Percentiles rank a stretch among this genome's conserved stretches.
Evolutionary conservation across 2,888 invertebrate species (phyloP).

Genomic region (Spisula subtruncata): DNA sequence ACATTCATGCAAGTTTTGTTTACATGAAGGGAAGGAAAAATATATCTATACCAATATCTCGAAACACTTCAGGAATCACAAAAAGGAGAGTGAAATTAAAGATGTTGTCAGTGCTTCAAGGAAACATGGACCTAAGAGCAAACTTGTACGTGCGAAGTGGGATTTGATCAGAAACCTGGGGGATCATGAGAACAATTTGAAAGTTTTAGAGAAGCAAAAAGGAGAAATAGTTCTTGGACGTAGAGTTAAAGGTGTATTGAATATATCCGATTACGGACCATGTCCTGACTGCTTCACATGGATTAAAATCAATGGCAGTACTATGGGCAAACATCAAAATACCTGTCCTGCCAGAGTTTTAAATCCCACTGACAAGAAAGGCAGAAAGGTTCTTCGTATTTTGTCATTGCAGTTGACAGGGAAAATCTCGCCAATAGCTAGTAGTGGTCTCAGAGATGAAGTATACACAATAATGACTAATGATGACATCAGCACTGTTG

Average conservation of each 20-base stretch:
- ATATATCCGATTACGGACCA: slow-evolving; percentile 44
- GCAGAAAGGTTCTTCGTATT: slow-evolving; percentile 4
- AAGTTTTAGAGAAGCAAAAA: slow-evolving; percentile 36
- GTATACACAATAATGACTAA: slow-evolving; percentile 51
- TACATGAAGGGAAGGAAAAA: too few relatives aligned
- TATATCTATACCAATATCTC: too few relatives aligned
- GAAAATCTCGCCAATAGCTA: neutral
- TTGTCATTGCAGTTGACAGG: slow-evolving; percentile 7
- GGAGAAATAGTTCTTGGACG: slow-evolving; percentile 51
- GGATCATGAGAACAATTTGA: slow-evolving; percentile 45
- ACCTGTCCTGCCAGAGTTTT: slow-evolving; percentile 40
- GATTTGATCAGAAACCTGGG: slow-evolving; percentile 49
- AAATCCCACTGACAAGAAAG: too few relatives aligned
- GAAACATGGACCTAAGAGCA: too few relatives aligned
- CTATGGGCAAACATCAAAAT: slow-evolving; percentile 27
- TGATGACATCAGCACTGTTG: slow-evolving; percentile 31
- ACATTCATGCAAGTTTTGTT: too few relatives aligned
- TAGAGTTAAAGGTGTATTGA: neutral
- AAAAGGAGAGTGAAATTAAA: too few relatives aligned
- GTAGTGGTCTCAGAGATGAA: slow-evolving; percentile 37
- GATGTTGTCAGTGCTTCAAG: too few relatives aligned
- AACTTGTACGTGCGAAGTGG: too few relatives aligned
- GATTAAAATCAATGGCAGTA: slow-evolving; percentile 44
- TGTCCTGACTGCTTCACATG: slow-evolving; percentile 59
- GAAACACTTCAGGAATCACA: too few relatives aligned